A percentile compares a stretch with the other conserved stretches of the same genome.
These are phyloP conservation scores for Lepidocolaptes lacrymiger DNA, from an alignment of 2,797 vertebrate species.

Conservation along the genomic window DNA sequence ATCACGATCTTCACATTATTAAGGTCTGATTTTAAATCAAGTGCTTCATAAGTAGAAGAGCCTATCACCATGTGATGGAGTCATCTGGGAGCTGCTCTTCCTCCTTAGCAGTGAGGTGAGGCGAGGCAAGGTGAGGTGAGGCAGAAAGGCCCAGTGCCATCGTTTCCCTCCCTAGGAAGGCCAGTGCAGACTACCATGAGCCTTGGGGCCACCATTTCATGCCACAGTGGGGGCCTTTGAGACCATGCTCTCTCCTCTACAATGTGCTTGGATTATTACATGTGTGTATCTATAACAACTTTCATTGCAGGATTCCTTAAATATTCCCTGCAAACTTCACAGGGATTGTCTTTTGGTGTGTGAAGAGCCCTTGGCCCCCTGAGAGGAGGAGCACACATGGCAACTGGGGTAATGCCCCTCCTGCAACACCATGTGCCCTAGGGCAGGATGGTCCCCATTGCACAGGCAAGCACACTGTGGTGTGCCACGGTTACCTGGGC, in stretches of 20 bases:
- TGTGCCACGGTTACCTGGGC: fast-evolving
- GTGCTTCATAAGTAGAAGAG: conserved; percentile 49
- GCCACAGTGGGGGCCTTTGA: fast-evolving
- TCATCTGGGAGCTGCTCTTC: background rate
- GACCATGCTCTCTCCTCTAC: background rate
- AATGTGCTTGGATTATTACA: background rate
- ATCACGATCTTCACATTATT: conserved; percentile 21
- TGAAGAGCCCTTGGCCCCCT: background rate
- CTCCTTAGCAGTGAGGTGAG: background rate
- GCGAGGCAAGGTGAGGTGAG: fast-evolving
- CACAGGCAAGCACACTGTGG: background rate
- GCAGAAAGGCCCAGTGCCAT: fast-evolving
- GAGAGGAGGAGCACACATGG: background rate
- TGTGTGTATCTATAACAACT: background rate
- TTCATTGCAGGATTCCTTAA: background rate
- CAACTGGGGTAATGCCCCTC: background rate
- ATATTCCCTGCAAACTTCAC: background rate
- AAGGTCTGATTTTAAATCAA: conserved; percentile 48
- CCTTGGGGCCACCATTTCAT: background rate
- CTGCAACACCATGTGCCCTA: fast-evolving
- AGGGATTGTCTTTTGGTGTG: background rate
- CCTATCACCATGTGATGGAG: background rate
- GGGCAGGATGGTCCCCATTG: background rate
- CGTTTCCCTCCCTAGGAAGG: background rate
- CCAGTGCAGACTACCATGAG: background rate